phyloP scores from a whole-genome alignment of 2,888 invertebrate genomes.

The Siphonodentalium dalli region DNA sequence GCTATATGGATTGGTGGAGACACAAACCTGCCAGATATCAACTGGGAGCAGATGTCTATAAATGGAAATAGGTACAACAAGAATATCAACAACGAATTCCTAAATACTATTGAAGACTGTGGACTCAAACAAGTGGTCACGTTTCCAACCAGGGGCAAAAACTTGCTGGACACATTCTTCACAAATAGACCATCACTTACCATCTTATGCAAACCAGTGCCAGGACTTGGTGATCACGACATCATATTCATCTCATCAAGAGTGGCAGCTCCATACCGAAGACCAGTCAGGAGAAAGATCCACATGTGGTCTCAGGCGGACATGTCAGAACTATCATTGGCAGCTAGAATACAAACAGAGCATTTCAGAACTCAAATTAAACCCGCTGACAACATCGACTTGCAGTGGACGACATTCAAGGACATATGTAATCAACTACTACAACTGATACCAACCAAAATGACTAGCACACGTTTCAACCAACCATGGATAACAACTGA shows the following conservation, averaged over 20 bases:
- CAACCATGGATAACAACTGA: too few relatives aligned
- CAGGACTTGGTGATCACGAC: slow-evolving; percentile 19
- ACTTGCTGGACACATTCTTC: slow-evolving; percentile 10
- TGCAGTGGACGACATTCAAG: too few relatives aligned
- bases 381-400: too few relatives aligned
- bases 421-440: too few relatives aligned
- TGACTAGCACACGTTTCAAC: too few relatives aligned
- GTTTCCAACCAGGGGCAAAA: slow-evolving; percentile 10
- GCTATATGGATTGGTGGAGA: slow-evolving; percentile 13
- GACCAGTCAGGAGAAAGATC: too few relatives aligned
- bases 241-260: slow-evolving; percentile 4
- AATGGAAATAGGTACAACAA: not conserved
- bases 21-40: slow-evolving; percentile 15
- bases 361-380: too few relatives aligned
- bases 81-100: slow-evolving; percentile 14
- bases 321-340: too few relatives aligned
- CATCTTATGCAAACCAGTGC: not conserved
- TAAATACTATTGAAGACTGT: slow-evolving; percentile 8
- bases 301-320: too few relatives aligned
- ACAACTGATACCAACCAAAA: too few relatives aligned
- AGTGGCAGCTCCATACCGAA: too few relatives aligned
- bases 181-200: slow-evolving; percentile 10
- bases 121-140: slow-evolving; percentile 14
- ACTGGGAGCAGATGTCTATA: not conserved
- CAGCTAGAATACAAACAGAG: too few relatives aligned